A percentile compares a stretch with the other conserved stretches of the same genome.
These are phyloP conservation scores for Zoanthus gigantus DNA, from an alignment of 92 coral and sea anemone species.

Conservation along the genomic window DNA sequence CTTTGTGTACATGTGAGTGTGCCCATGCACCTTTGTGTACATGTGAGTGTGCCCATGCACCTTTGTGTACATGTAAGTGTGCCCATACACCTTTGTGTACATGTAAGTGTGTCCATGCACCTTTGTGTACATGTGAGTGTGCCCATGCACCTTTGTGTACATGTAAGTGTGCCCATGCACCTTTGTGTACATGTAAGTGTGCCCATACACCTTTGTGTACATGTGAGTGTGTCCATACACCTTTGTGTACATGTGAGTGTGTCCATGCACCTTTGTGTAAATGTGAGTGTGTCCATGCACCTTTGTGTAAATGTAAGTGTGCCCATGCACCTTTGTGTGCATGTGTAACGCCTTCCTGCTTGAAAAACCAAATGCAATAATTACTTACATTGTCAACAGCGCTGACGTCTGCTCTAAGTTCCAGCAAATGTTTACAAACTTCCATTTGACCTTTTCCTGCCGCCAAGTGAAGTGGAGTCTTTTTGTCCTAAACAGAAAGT, in stretches of 20 bases:
- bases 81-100: background rate
- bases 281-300: background rate
- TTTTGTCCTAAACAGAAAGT: conserved; percentile 76
- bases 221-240: no score
- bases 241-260: background rate
- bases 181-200: background rate
- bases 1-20: background rate
- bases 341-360: background rate
- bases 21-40: background rate
- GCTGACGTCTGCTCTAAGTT: conserved; percentile 89
- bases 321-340: no score
- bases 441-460: conserved; percentile 89
- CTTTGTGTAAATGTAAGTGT: background rate
- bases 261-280: background rate
- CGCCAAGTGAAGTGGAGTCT: conserved; percentile 95
- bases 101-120: background rate
- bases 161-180: background rate
- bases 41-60: background rate
- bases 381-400: conserved; percentile 92
- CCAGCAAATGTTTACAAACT: conserved; percentile 91
- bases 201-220: background rate
- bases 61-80: background rate
- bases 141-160: background rate
- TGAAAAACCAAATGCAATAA: background rate
- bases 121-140: background rate